Evolutionary conservation across 2,797 vertebrate species (phyloP), one percentile per base, ranked within the genome.

Genomic region (Oreortyx pictus): DNA sequence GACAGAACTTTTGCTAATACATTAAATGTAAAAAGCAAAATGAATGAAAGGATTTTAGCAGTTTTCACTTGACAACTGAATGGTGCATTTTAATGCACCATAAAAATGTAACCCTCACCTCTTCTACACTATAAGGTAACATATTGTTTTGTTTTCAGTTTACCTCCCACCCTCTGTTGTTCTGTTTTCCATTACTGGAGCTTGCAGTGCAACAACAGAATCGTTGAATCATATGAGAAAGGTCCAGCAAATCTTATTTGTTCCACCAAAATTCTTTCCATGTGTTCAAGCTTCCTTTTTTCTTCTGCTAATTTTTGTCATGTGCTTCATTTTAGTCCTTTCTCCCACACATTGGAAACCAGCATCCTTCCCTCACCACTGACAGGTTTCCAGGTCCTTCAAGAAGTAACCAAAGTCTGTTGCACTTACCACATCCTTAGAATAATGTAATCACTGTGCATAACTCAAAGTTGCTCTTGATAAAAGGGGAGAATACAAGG

Each of bases 211-310:
- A 97, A 94, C 94, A 97, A 95, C 96, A 97, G 96, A 96, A 96
- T 94, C 31, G 8, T 96, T 97, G 97, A 97, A 97, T 98, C 98
- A 97, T 97, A 96, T 95, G 96, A 97, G 95, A 97, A 96, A 92
- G 94, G 96, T 94, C 93, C 92, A 95, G 96, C 96, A 97, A 91
- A 96, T 96, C 97, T 97, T 97, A 97, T 97, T 98, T 97, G 97
- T 97, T 97, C 86, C 93, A 96, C 92, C 94, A 95, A 96, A 97
- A 97, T 97, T 97, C 92, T 94, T 97, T 97, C 97, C 97, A 97
- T 97, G 94, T 98, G 97, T 97, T 43, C 86, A 89, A 94, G 84
- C 83, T 97, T 92, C 90, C 94, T 97, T 96, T 96, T 96, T 93
- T 95, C 90, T 95, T 96, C 94, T 92, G 89, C 96, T 97, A 97